phyloP scores from a whole-genome alignment of 2,888 invertebrate species.

The Notodonta dromedarius region DNA sequence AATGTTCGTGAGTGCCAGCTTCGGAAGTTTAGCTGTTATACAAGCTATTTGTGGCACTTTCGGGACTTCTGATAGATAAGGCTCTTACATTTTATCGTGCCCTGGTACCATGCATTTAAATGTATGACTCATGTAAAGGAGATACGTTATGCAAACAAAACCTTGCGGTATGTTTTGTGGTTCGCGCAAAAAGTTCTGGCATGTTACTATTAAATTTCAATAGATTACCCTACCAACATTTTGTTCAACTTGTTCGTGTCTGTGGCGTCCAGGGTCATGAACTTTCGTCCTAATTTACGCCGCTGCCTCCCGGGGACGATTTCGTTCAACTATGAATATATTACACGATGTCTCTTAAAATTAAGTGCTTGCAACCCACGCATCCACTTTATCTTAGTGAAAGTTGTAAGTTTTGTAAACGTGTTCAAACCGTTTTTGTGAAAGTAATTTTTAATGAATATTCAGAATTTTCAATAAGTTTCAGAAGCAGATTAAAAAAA shows the following conservation, averaged over 20 bases:
- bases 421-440: too few species aligned
- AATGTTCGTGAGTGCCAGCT: slow-evolving; percentile 12
- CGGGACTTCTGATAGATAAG: slow-evolving; percentile 22
- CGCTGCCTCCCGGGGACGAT: neutral
- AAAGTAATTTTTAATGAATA: too few species aligned
- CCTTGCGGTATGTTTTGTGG: too few species aligned
- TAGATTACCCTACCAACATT: too few species aligned
- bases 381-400: neutral
- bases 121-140: slow-evolving; percentile 19
- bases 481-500: too few species aligned
- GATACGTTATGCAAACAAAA: too few species aligned
- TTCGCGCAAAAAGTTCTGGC: too few species aligned
- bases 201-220: too few species aligned
- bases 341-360: neutral
- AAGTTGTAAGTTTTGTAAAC: too few species aligned
- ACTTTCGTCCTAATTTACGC: slow-evolving; percentile 2
- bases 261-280: neutral
- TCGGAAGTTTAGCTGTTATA: slow-evolving; percentile 21
- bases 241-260: neutral
- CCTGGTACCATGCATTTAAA: slow-evolving; percentile 31
- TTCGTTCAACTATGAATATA: neutral
- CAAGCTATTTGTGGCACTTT: slow-evolving; percentile 21
- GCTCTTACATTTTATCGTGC: slow-evolving; percentile 30
- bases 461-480: too few species aligned
- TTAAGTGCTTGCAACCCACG: neutral